Evolutionary conservation across 1,140 invertebrate genomes (phyloP).

Genomic region (Latrodectus geometricus): DNA sequence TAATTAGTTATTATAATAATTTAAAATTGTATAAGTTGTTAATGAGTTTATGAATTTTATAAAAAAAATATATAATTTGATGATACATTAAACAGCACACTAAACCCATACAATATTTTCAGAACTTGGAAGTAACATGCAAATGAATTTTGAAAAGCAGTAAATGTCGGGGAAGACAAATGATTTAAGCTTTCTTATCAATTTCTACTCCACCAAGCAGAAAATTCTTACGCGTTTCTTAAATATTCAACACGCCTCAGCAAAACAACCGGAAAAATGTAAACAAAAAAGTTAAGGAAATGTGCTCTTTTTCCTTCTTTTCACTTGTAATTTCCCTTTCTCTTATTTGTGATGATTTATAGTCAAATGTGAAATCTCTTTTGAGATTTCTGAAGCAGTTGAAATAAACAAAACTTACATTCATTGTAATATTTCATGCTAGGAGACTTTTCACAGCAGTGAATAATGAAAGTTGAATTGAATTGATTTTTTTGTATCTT

Average conservation of each 20-base stretch:
- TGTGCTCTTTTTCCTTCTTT: background rate
- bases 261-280: background rate
- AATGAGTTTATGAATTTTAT: too few relatives aligned
- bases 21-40: too few relatives aligned
- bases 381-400: background rate
- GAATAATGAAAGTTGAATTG: background rate
- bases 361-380: background rate
- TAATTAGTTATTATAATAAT: too few relatives aligned
- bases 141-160: background rate
- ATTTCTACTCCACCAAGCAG: background rate
- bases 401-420: background rate
- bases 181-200: background rate
- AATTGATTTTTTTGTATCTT: background rate
- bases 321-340: background rate
- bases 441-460: background rate
- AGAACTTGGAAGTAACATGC: background rate
- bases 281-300: background rate
- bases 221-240: background rate
- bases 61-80: too few relatives aligned
- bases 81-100: too few relatives aligned
- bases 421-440: background rate
- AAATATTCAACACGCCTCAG: background rate
- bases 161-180: background rate
- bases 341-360: background rate
- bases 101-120: too few relatives aligned